Evolutionary conservation across 1,140 invertebrate genomes (phyloP).

Genomic region (Philaenus spumarius): DNA sequence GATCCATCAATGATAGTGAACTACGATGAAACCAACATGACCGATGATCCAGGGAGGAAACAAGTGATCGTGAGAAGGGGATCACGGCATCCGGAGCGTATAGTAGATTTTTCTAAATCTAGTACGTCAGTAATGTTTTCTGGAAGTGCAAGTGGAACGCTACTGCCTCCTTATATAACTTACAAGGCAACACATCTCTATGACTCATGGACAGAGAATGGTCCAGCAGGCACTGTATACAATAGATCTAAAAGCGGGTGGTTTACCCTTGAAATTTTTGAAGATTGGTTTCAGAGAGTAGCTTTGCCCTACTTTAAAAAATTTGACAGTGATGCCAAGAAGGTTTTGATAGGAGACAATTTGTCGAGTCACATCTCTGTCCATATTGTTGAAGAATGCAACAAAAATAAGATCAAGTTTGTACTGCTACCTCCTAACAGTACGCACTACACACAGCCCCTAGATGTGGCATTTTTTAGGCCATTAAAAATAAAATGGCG

Average conservation of each 20-base stretch:
- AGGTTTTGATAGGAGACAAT: constrained; percentile 38
- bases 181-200: constrained; percentile 38
- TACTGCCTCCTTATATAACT: constrained; percentile 34
- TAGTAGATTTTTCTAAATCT: constrained; percentile 19
- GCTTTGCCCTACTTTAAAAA: constrained; percentile 29
- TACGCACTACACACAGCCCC: constrained; percentile 39
- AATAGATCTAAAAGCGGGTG: constrained; percentile 36
- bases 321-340: constrained; percentile 22
- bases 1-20: constrained; percentile 37
- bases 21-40: constrained; percentile 41
- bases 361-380: constrained; percentile 36
- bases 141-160: constrained; percentile 10
- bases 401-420: constrained; percentile 37
- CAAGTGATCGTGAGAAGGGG: constrained; percentile 35
- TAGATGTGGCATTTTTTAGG: constrained; percentile 40
- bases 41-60: constrained; percentile 36
- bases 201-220: constrained; percentile 33
- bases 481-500: too few relatives aligned
- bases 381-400: constrained; percentile 33
- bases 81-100: constrained; percentile 7
- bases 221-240: constrained; percentile 32
- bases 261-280: constrained; percentile 34
- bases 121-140: constrained; percentile 20
- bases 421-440: too few relatives aligned
- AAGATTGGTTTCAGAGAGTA: constrained; percentile 36